Percentiles rank a stretch among this genome's conserved stretches.
phyloP scores from a whole-genome alignment of 2,888 invertebrate genomes.

The Latrodectus hesperus region DNA sequence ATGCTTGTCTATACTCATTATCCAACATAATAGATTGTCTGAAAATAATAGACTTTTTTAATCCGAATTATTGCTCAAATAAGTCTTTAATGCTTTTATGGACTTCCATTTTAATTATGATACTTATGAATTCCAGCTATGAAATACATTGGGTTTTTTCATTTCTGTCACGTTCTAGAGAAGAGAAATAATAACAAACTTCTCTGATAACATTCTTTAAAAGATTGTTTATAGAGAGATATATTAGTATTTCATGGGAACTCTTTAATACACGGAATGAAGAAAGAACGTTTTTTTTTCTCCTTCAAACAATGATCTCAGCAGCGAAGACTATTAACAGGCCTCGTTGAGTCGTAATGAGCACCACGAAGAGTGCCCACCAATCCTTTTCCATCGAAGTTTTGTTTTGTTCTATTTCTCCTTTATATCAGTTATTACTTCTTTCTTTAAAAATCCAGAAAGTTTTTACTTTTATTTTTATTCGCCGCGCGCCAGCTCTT shows the following conservation, averaged over 20 bases:
- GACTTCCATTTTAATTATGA: too few relatives aligned
- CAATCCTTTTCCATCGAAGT: constrained; percentile 41
- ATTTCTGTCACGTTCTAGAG: too few relatives aligned
- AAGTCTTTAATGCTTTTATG: too few relatives aligned
- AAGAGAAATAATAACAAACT: too few relatives aligned
- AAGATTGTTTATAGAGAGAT: not conserved
- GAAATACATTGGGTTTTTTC: too few relatives aligned
- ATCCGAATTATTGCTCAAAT: too few relatives aligned
- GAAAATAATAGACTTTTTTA: too few relatives aligned
- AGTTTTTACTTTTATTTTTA: constrained; percentile 29
- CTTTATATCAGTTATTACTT: constrained; percentile 31
- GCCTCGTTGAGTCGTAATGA: constrained; percentile 30
- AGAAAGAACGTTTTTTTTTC: not conserved
- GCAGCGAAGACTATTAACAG: constrained; percentile 18
- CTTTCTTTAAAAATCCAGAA: constrained; percentile 32
- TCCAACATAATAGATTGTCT: too few relatives aligned
- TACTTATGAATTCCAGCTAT: too few relatives aligned
- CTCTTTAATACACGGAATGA: not conserved
- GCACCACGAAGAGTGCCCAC: constrained; percentile 23
- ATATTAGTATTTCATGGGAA: not conserved
- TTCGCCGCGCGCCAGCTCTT: not conserved
- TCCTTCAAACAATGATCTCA: constrained; percentile 8
- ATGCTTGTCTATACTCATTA: too few relatives aligned
- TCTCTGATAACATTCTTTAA: too few relatives aligned
- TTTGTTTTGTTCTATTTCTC: not conserved